Evolutionary conservation across 1,140 invertebrate genomes (phyloP).

Genomic region (Eubasilissa regina): DNA sequence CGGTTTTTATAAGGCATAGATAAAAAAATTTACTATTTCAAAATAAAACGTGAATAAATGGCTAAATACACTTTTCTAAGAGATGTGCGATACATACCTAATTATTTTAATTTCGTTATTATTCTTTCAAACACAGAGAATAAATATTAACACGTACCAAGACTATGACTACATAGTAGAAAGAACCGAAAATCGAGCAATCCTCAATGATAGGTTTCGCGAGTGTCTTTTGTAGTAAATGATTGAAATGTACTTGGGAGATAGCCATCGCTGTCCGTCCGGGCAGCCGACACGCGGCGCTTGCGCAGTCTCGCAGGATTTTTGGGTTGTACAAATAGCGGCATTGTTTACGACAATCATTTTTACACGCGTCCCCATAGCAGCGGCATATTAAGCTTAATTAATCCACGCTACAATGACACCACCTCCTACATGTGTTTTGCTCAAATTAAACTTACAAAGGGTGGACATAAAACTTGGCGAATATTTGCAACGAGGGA

Average conservation of each 20-base stretch:
- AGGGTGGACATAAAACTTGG: background rate
- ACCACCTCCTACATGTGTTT: background rate
- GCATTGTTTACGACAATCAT: background rate
- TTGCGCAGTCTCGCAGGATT: too few species aligned
- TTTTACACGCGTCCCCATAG: background rate
- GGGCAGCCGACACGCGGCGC: too few species aligned
- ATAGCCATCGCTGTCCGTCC: background rate
- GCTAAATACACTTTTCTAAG: too few species aligned
- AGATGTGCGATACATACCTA: too few species aligned
- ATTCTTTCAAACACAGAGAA: too few species aligned
- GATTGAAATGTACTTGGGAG: background rate
- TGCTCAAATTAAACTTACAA: background rate
- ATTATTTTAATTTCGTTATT: too few species aligned
- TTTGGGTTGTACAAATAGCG: background rate
- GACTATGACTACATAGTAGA: background rate
- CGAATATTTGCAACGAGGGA: background rate
- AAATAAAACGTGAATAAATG: too few species aligned
- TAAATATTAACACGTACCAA: background rate
- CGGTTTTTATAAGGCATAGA: too few species aligned
- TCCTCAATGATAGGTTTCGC: too few species aligned
- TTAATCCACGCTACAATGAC: background rate
- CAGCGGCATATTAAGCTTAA: background rate
- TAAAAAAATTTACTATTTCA: too few species aligned
- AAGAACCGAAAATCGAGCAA: background rate
- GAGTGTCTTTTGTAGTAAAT: background rate